Conservation (phyloP, 2,888 invertebrate species). For the Plagodis dolabraria region DNA sequence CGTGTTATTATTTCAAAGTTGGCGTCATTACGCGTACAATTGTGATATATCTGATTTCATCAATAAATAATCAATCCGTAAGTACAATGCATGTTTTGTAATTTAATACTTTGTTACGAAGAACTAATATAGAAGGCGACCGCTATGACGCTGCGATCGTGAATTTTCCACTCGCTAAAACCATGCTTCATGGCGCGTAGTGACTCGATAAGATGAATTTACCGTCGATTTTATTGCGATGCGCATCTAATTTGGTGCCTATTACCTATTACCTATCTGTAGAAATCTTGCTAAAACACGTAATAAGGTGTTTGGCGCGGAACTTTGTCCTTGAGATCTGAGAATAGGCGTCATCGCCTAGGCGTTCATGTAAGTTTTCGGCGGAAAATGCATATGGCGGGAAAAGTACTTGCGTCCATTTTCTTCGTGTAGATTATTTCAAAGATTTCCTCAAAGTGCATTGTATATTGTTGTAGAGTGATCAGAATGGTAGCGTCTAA, state of each 20-base stretch:
- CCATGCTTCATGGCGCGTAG: slow-evolving; percentile 75
- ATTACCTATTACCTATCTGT: slow-evolving; percentile 25
- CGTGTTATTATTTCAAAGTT: slow-evolving; percentile 76
- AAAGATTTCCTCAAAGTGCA: not conserved
- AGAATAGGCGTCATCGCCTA: slow-evolving; percentile 61
- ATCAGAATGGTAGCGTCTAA: slow-evolving; percentile 76
- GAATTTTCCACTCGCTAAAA: slow-evolving; percentile 74
- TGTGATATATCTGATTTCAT: slow-evolving; percentile 57
- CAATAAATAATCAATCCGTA: slow-evolving; percentile 52
- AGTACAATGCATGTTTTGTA: slow-evolving; percentile 26
- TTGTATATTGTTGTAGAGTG: slow-evolving; percentile 29
- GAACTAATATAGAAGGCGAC: slow-evolving; percentile 24
- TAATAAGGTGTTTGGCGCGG: slow-evolving; percentile 57
- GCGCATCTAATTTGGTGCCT: slow-evolving; percentile 39
- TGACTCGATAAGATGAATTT: slow-evolving; percentile 58
- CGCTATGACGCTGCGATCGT: slow-evolving; percentile 47
- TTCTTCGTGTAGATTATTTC: slow-evolving; percentile 10
- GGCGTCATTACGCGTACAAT: slow-evolving; percentile 70
- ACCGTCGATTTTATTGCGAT: slow-evolving; percentile 55
- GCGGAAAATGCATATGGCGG: slow-evolving; percentile 62
- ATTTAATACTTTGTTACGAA: not conserved
- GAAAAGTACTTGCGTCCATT: slow-evolving; percentile 49
- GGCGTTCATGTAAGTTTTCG: slow-evolving; percentile 52
- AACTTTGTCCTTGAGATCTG: slow-evolving; percentile 66
- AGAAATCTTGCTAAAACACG: slow-evolving; percentile 38